These are phyloP conservation scores for Dallia pectoralis DNA, from an alignment of 2,797 vertebrate genomes.

Conservation along the genomic window DNA sequence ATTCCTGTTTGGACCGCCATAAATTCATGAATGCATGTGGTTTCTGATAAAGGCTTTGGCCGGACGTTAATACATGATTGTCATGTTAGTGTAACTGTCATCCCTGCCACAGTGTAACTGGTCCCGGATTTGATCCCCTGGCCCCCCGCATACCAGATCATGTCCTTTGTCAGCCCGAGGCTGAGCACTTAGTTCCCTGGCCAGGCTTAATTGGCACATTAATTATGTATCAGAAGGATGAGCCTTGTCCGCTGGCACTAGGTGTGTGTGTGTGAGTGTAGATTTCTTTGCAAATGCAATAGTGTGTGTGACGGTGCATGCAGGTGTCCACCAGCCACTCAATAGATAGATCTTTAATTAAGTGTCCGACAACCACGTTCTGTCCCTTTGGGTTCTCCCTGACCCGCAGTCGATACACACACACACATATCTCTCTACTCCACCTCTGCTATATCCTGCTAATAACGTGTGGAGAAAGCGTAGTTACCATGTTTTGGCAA, in stretches of 20 bases:
- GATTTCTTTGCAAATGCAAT: too few relatives aligned
- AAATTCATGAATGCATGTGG: too few relatives aligned
- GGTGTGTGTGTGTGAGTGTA: background rate
- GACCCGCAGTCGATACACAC: background rate
- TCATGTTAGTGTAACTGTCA: background rate
- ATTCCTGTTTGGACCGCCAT: too few relatives aligned
- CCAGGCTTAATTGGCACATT: conserved; percentile 2
- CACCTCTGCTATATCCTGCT: conserved; percentile 1
- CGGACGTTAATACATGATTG: too few relatives aligned
- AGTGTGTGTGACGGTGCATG: background rate
- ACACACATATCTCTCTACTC: background rate
- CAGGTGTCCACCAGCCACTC: background rate
- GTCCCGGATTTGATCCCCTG: background rate
- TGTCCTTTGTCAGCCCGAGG: background rate
- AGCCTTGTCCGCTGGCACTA: conserved; percentile 12
- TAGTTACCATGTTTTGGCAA: background rate
- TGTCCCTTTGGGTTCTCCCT: background rate
- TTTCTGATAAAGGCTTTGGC: too few relatives aligned
- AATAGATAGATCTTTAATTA: conserved; percentile 10
- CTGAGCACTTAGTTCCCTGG: background rate
- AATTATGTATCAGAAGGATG: conserved; percentile 15
- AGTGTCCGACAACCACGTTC: background rate
- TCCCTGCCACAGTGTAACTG: background rate
- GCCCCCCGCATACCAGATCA: background rate
- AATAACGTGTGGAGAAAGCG: background rate